A percentile compares a stretch with the other conserved stretches of the same genome.
Evolutionary conservation across 2,888 invertebrate species (phyloP).

Genomic region (Phengaris arion): DNA sequence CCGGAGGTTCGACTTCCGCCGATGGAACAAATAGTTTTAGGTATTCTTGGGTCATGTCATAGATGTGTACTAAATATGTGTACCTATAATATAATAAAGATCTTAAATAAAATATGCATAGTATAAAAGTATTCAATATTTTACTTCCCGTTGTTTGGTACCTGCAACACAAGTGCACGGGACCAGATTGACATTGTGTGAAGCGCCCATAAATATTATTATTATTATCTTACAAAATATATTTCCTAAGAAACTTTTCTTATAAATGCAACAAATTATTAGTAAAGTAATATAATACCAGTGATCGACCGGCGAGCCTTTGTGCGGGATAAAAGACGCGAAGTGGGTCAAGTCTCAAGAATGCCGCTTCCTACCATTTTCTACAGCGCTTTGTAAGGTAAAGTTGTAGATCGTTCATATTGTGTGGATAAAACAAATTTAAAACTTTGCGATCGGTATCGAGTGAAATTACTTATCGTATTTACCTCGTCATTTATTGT

Average conservation of each 20-base stretch:
- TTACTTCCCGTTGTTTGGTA: too few relatives aligned
- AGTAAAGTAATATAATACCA: conserved; percentile 23
- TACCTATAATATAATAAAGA: too few relatives aligned
- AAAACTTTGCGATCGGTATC: neutral
- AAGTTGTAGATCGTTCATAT: neutral
- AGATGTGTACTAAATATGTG: too few relatives aligned
- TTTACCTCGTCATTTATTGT: neutral
- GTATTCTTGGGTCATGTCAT: too few relatives aligned
- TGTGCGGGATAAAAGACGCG: conserved; percentile 26
- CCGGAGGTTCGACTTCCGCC: too few relatives aligned
- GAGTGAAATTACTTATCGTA: neutral
- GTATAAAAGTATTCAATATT: too few relatives aligned
- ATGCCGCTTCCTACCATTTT: conserved; percentile 17
- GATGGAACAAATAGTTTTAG: too few relatives aligned
- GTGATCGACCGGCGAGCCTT: conserved; percentile 21
- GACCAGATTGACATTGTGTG: too few relatives aligned
- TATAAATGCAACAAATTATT: conserved; percentile 14
- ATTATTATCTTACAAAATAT: too few relatives aligned
- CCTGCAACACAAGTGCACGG: too few relatives aligned
- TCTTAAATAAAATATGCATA: too few relatives aligned
- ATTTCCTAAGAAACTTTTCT: neutral
- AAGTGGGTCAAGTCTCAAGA: conserved; percentile 23
- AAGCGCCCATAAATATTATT: too few relatives aligned
- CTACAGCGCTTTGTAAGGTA: conserved; percentile 28
- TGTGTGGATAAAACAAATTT: conserved; percentile 1